phyloP scores from a whole-genome alignment of 2,888 invertebrate genomes.

The Alviniconcha strummeri region DNA sequence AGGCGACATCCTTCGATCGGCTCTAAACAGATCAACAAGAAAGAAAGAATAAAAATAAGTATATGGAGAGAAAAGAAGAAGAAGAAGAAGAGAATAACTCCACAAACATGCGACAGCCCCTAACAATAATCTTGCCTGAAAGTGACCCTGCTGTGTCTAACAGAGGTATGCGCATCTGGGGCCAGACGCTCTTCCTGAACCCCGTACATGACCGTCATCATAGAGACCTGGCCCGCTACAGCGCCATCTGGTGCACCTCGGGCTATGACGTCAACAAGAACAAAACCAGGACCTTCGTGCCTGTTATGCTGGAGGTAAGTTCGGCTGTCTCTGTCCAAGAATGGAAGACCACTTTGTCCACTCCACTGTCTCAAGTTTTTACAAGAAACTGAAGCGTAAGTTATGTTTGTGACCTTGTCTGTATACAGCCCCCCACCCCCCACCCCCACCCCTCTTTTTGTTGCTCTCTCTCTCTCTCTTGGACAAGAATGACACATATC shows the following conservation, averaged over 20 bases:
- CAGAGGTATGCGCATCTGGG: constrained; percentile 9
- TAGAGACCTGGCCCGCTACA: constrained; percentile 25
- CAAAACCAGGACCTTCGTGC: constrained; percentile 28
- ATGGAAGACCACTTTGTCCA: background rate
- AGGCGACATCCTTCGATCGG: too few relatives aligned
- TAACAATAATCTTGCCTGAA: too few relatives aligned
- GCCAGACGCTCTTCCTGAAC: constrained; percentile 18
- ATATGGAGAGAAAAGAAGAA: too few relatives aligned
- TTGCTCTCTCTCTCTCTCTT: background rate
- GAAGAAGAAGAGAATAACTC: too few relatives aligned
- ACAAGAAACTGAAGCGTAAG: background rate
- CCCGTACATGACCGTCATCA: constrained; percentile 2
- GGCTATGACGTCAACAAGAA: constrained; percentile 36
- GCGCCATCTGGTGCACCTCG: constrained; percentile 38
- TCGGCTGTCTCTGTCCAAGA: background rate
- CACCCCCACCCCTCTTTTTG: background rate
- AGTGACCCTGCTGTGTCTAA: background rate
- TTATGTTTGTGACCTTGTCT: background rate
- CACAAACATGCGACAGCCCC: too few relatives aligned
- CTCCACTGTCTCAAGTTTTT: too few relatives aligned
- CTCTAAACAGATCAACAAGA: too few relatives aligned
- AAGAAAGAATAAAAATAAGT: too few relatives aligned
- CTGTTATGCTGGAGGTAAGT: constrained; percentile 37
- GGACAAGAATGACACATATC: background rate
- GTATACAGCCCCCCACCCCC: background rate